These are phyloP conservation scores for Pachymerium ferrugineum DNA, from an alignment of 2,888 invertebrate genomes.

Conservation along the genomic window DNA sequence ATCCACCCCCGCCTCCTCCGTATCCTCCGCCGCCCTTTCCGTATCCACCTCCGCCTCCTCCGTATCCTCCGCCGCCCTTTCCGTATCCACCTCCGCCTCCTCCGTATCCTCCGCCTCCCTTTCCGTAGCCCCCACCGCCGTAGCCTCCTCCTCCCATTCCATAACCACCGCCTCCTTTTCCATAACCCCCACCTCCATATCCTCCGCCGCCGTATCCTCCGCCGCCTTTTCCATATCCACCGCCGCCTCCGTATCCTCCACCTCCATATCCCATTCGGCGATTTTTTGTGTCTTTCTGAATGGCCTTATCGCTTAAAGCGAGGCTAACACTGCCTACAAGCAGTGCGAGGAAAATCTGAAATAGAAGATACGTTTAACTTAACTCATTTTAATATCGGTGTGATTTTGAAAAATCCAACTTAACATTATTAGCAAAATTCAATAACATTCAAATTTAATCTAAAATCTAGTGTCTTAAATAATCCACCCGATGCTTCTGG, in stretches of 20 bases:
- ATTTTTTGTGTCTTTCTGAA: not conserved
- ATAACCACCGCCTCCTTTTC: not conserved
- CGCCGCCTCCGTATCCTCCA: not conserved
- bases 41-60: not conserved
- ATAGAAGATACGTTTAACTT: no score
- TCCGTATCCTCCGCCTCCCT: not conserved
- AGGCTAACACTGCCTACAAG: not conserved
- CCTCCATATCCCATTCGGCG: not conserved
- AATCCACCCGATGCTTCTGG: no score
- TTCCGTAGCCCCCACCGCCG: not conserved
- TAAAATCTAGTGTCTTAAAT: no score
- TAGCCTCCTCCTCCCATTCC: not conserved
- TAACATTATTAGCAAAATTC: no score
- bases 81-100: slow-evolving; percentile 27
- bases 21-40: not conserved
- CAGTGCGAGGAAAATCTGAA: not conserved
- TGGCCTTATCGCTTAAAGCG: not conserved
- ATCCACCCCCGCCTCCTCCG: not conserved
- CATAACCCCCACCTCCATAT: not conserved
- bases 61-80: not conserved
- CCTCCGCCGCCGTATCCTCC: not conserved
- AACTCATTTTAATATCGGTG: no score
- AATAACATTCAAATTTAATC: no score
- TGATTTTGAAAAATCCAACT: no score
- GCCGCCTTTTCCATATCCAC: not conserved